phyloP scores from a whole-genome alignment of 2,113 vertebrate genomes.

The Phalacrocorax brasilianus region DNA sequence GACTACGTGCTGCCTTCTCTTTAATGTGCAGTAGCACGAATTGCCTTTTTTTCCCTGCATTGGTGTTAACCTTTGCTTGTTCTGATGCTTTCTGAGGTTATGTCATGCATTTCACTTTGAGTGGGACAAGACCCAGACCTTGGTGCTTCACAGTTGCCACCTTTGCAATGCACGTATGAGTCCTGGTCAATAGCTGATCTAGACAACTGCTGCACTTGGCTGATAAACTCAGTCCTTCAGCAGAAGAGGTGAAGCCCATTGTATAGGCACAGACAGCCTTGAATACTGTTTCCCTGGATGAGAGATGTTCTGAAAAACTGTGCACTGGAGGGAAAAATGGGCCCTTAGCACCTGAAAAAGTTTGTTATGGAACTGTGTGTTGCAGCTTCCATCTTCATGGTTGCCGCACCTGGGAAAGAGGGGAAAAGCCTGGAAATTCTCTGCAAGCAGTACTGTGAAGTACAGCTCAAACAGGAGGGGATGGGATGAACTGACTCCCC shows the following conservation, averaged over 20 bases:
- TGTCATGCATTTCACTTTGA: not conserved
- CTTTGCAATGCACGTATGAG: fast-evolving
- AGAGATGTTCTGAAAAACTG: not conserved
- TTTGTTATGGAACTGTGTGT: not conserved
- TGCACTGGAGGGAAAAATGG: not conserved
- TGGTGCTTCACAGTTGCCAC: not conserved
- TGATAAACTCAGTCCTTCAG: not conserved
- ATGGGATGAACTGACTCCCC: not conserved
- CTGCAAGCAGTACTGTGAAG: not conserved
- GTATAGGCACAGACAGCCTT: not conserved
- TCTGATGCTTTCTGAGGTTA: not conserved
- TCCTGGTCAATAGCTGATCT: not conserved
- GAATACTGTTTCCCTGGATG: not conserved
- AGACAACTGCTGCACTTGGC: not conserved
- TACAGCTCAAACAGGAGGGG: not conserved
- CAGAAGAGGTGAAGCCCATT: not conserved
- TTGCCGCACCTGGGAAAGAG: not conserved
- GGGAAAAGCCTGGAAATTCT: not conserved
- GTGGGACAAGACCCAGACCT: not conserved
- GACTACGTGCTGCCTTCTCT: not conserved
- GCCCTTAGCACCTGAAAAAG: not conserved
- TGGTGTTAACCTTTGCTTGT: not conserved
- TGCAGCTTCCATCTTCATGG: not conserved
- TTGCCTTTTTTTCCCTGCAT: not conserved
- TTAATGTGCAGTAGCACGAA: not conserved